Evolutionary conservation across 2,113 vertebrate genomes (phyloP), one percentile per base, ranked within the genome.

Genomic region (Clinocottus analis): DNA sequence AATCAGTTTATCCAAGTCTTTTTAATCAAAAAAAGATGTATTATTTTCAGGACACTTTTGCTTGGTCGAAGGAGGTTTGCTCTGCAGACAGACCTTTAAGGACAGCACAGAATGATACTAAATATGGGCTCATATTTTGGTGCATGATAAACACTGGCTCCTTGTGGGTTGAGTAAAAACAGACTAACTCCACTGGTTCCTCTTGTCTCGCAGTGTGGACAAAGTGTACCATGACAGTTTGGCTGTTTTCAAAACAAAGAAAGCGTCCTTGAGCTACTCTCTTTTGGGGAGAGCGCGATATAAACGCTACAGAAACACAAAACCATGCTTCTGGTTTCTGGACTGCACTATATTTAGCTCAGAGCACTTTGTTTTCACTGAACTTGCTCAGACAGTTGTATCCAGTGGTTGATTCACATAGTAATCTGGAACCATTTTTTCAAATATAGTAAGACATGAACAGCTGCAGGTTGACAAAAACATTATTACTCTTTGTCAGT

Each of bases 121-220:
- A 93, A 93, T 93, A 93, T 87, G 90, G 92, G 89, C 90, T 93
- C 55, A 89, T 93, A 89, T 92, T 93, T 91, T 89, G 72, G 72
- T 74, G 64, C 59, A 56, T 83, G 80, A 90, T 93, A 90, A 93
- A 92, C 91, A 90, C 73, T 64, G 73, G 84, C 81, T 88, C 66
- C 73, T 90, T 65, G 56, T 76, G 82, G 84, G 80, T 68, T 88
- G 90, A 92, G 86, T 82, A 59, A 87, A 92, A 92, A 91, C 91
- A 93, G 88, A 67, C 87, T 53, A 83, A 88, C 89, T 84, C 51
- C 76, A 49, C 83, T 78, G 79, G 79, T 90, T 83, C 61, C 71
- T 79, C 68, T 74, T 25, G 70, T 79, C 80, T 78, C 25, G 19
- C 53, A 73, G 59, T 78, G 83, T 65, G 79, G 62, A 88, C 77